Conservation (phyloP, 2,888 invertebrate species). For the Sphaeridia pumilis region DNA sequence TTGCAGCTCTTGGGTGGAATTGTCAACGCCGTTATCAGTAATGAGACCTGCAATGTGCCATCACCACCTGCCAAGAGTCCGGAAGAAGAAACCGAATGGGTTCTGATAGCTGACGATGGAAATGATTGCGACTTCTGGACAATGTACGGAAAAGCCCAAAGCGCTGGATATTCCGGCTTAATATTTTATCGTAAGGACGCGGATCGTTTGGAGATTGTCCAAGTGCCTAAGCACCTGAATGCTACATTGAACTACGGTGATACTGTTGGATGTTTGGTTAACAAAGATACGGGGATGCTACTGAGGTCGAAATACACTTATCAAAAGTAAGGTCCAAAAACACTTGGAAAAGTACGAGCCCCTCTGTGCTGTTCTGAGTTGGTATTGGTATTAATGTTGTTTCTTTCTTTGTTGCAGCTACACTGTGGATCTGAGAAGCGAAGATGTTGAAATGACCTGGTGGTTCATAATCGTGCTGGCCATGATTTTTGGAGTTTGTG, state of each 20-base stretch:
- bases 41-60: neutral
- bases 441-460: constrained; percentile 8
- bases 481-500: constrained; percentile 7
- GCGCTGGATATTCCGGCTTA: constrained; percentile 6
- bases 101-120: constrained; percentile 3
- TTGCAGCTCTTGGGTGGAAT: constrained; percentile 4
- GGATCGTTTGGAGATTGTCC: neutral
- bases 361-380: neutral
- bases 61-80: neutral
- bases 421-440: constrained; percentile 6
- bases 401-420: constrained; percentile 2
- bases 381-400: neutral
- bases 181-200: constrained; percentile 6
- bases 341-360: neutral
- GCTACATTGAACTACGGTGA: neutral
- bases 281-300: neutral
- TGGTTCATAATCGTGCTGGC: constrained; percentile 13
- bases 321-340: neutral
- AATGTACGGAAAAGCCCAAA: constrained; percentile 7
- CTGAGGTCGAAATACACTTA: constrained; percentile 8
- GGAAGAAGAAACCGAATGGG: neutral
- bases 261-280: constrained; percentile 6
- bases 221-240: constrained; percentile 4
- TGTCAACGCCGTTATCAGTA: neutral
- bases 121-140: constrained; percentile 7